Evolutionary conservation across 2,888 invertebrate genomes (phyloP).

Genomic region (Ectemnius cavifrons): DNA sequence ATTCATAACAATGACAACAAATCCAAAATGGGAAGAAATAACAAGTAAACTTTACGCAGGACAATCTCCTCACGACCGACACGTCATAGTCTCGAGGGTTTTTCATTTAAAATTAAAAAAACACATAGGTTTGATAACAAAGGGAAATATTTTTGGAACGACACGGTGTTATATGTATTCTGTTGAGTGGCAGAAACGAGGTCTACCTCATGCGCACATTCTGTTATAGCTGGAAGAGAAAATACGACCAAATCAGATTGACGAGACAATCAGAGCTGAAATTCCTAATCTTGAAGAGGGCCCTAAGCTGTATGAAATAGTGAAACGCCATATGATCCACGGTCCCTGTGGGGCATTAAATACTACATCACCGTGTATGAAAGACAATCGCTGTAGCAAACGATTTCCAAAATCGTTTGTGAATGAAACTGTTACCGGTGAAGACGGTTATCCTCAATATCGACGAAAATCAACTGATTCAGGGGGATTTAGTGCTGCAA

Average conservation of each 20-base stretch:
- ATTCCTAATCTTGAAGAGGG: conserved; percentile 65
- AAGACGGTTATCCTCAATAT: conserved; percentile 72
- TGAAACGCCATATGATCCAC: conserved; percentile 64
- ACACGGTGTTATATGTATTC: conserved; percentile 56
- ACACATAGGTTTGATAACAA: conserved; percentile 51
- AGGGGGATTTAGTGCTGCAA: background rate
- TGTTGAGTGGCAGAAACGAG: conserved; percentile 68
- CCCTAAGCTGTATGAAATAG: conserved; percentile 57
- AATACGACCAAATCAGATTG: conserved; percentile 57
- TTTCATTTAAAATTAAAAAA: conserved; percentile 60
- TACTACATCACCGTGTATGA: conserved; percentile 72
- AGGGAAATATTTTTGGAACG: conserved; percentile 56
- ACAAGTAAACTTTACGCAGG: conserved; percentile 44
- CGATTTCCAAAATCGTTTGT: conserved; percentile 63
- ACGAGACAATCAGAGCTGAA: conserved; percentile 71
- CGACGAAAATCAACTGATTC: conserved; percentile 4
- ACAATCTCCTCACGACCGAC: conserved; percentile 56
- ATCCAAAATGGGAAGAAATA: conserved; percentile 64
- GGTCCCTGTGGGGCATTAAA: conserved; percentile 71
- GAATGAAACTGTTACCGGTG: conserved; percentile 62
- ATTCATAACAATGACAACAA: conserved; percentile 70
- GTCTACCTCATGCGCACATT: conserved; percentile 65
- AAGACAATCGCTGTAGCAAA: conserved; percentile 71
- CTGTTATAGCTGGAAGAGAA: conserved; percentile 54
- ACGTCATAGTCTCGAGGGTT: conserved; percentile 62